Evolutionary conservation across 2,113 vertebrate genomes (phyloP).

Genomic region (Xenopus borealis): DNA sequence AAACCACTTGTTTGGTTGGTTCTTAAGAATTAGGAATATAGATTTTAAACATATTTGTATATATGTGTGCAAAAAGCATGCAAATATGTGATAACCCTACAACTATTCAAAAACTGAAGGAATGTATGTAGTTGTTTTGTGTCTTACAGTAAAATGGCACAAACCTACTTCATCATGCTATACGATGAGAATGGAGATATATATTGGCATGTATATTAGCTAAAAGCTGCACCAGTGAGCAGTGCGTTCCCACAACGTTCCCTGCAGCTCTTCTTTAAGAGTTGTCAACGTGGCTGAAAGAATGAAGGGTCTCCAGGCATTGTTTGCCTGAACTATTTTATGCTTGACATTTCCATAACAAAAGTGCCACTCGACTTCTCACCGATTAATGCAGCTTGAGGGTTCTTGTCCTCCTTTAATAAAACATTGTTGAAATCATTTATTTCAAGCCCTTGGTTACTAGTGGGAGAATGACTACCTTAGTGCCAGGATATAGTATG

Average conservation of each 20-base stretch:
- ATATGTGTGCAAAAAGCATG: no score
- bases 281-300: slow-evolving; percentile 96
- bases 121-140: no score
- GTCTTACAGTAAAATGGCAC: no score
- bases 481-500: slow-evolving; percentile 84
- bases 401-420: slow-evolving; percentile 90
- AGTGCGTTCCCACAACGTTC: slow-evolving; percentile 99
- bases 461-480: slow-evolving; percentile 76
- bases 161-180: no score
- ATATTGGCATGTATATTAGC: slow-evolving; percentile 71
- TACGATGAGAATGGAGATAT: slow-evolving; percentile 11
- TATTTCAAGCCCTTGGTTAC: slow-evolving; percentile 85
- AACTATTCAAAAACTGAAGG: no score
- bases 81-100: no score
- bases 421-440: slow-evolving; percentile 98
- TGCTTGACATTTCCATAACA: slow-evolving; percentile 99
- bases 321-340: slow-evolving; percentile 96
- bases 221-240: slow-evolving; percentile 77
- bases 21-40: no score
- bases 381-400: slow-evolving; percentile 92
- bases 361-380: slow-evolving; percentile 99
- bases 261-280: slow-evolving; percentile 94
- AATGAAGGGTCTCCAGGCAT: slow-evolving; percentile 95
- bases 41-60: no score
- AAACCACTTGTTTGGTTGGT: no score